phyloP scores from a whole-genome alignment of 2,113 vertebrate species.

The Barbus barbus region DNA sequence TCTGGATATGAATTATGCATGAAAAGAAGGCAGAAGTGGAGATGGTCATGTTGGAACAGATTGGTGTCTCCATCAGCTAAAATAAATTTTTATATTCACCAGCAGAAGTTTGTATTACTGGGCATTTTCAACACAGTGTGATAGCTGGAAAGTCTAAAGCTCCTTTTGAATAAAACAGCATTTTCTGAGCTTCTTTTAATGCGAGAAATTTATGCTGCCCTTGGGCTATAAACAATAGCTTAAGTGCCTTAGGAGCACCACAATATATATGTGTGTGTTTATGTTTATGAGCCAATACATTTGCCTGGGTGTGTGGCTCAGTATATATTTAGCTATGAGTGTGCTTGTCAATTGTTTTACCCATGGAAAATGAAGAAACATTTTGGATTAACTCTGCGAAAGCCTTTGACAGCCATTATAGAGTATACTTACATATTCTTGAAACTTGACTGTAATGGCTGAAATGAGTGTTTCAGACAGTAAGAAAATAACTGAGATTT shows the following conservation, averaged over 20 bases:
- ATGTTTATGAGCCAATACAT: neutral
- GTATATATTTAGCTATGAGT: neutral
- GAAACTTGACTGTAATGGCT: neutral
- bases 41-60: conserved; percentile 40
- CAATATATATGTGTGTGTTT: neutral
- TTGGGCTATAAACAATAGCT: neutral
- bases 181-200: neutral
- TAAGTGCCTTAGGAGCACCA: conserved; percentile 1
- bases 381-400: neutral
- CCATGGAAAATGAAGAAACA: neutral
- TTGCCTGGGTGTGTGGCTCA: neutral
- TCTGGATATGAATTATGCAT: conserved; percentile 41
- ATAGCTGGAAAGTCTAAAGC: conserved; percentile 3
- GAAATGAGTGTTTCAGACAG: neutral
- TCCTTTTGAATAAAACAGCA: neutral
- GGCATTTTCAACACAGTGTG: conserved; percentile 28
- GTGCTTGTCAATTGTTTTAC: neutral
- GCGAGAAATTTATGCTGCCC: neutral
- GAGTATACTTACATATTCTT: neutral
- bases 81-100: conserved; percentile 28
- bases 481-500: neutral
- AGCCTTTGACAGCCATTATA: neutral
- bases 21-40: conserved; percentile 22
- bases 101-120: conserved; percentile 38
- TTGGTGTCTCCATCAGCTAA: conserved; percentile 37